Conservation (phyloP, 2,888 invertebrate genomes). For the Morpho helenor region DNA sequence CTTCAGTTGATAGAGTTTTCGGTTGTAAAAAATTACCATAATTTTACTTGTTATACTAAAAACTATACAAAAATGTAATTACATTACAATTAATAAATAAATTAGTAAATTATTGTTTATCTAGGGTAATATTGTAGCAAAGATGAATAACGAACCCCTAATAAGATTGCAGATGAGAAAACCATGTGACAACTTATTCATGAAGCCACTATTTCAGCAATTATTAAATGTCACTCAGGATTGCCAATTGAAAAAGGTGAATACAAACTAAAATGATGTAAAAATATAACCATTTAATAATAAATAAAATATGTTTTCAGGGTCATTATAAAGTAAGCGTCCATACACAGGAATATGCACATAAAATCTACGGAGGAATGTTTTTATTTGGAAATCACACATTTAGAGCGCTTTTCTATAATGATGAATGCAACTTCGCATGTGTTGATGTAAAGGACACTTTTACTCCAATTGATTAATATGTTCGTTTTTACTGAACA, state of each 20-base stretch:
- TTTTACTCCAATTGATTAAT: constrained; percentile 35
- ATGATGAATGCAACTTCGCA: constrained; percentile 46
- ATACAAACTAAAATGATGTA: not conserved
- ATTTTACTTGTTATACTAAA: too few species aligned
- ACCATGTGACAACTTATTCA: constrained; percentile 57
- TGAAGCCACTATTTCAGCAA: constrained; percentile 44
- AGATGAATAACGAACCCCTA: constrained; percentile 45
- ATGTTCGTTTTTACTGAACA: not conserved
- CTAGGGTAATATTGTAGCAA: constrained; percentile 52
- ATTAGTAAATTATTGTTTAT: constrained; percentile 2
- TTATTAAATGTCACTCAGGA: constrained; percentile 44
- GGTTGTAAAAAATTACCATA: too few species aligned
- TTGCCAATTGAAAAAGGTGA: constrained; percentile 47
- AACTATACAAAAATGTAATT: too few species aligned
- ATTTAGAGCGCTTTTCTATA: constrained; percentile 40
- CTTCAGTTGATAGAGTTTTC: too few species aligned
- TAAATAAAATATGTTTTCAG: constrained; percentile 32
- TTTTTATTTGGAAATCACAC: constrained; percentile 44
- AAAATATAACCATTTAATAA: not conserved
- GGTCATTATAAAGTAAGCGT: constrained; percentile 35
- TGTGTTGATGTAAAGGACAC: constrained; percentile 38
- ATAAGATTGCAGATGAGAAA: constrained; percentile 56
- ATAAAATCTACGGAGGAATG: constrained; percentile 41
- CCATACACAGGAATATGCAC: constrained; percentile 36
- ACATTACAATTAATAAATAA: too few species aligned